phyloP scores from a whole-genome alignment of 2,113 vertebrate species.

The Axis porcinus region DNA sequence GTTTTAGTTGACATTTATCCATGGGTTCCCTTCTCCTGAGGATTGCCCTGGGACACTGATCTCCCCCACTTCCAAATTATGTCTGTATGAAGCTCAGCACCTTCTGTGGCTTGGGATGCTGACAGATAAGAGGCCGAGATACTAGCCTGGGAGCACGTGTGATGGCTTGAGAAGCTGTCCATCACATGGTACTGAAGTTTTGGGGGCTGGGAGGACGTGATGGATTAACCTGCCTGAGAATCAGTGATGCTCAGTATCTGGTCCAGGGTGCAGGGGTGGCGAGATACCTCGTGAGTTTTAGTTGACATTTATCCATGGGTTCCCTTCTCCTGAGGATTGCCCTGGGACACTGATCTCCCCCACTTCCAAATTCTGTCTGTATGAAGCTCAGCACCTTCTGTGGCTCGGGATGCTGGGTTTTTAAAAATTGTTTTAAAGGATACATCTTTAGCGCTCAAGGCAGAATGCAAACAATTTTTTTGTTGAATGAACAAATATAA shows the following conservation, averaged over 20 bases:
- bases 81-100: neutral
- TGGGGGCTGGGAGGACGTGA: accelerated
- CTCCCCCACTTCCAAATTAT: neutral
- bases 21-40: neutral
- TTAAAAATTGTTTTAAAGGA: neutral
- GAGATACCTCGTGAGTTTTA: accelerated
- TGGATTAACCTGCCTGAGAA: neutral
- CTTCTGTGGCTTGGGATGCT: neutral
- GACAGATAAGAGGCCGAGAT: neutral
- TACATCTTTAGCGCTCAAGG: neutral
- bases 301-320: neutral
- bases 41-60: too few species aligned
- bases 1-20: neutral
- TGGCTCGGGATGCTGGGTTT: neutral
- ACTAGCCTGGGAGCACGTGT: accelerated
- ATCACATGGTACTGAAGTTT: neutral
- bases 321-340: neutral
- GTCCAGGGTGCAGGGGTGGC: neutral
- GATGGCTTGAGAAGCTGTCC: neutral
- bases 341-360: too few species aligned
- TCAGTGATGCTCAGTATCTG: neutral
- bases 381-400: neutral
- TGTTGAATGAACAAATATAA: neutral
- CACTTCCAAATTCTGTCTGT: neutral
- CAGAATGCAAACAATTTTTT: neutral